Evolutionary conservation across 2,797 vertebrate species (phyloP), one percentile per base, ranked within the genome.

Genomic region (Galagoides demidoff): DNA sequence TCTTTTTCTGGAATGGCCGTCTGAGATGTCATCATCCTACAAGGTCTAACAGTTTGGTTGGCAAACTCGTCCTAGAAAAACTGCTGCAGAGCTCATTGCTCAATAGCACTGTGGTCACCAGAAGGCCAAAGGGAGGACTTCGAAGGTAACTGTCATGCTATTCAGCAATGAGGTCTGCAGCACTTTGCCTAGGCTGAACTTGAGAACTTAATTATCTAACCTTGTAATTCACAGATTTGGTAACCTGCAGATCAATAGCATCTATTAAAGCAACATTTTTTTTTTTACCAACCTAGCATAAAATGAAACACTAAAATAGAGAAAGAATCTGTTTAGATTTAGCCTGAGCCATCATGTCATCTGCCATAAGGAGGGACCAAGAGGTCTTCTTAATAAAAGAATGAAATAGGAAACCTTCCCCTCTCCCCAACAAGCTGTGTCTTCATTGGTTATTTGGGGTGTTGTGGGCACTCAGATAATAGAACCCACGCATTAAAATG

Each of bases 211-310:
- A 52, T 52, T 52, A 14, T 52, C 49, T 14, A 16, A 52, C 14
- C 14, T 52, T 4, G 14, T 52, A 52, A 52, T 77, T 73, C 57
- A 94, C 57, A 83, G 43, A 74, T 87, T 79, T 86, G 64, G 27
- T 93, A 83, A 43, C 5, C 19, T 85, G 13, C 27, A 61, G 1
- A 57, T 82, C 49, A 93, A n/a, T 34, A 92, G 31, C 74, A 89
- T 45, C 64, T 55, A 79, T 63, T 76, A 87, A 95, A 94, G 82
- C 29, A 89, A 61, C 19, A 29, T 74, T 84, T 87, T 84, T 71
- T 84, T 87, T 79, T 85, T 79, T 89, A 5, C 45, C 57, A 85
- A 74, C 7, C 43, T 63, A 73, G 37, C 34, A 39, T 57, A 82
- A 89, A 83, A 63, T 20, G 45, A 68, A 95, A 45, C 27, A 83